Base-by-base conservation (phyloP, 1,140 invertebrate species). In the Subanguina moxae region DNA sequence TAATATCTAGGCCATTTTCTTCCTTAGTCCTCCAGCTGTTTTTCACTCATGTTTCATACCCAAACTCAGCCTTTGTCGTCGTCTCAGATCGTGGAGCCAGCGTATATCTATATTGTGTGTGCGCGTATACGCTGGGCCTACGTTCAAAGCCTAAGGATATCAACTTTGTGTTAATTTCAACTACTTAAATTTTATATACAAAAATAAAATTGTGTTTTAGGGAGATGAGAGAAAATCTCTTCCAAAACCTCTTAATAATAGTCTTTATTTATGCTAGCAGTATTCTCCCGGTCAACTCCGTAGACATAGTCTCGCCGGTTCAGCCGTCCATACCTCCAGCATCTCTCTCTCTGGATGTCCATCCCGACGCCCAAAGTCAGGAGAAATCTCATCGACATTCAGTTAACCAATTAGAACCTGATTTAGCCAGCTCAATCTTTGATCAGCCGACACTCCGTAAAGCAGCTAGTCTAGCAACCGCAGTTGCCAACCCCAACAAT, bases 361-460 rank as follows among this genome's bases (percentile, higher is more conserved):
- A 38, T 11, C 32, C 32, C 3, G 48, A 52, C 8, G 48, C 23
- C 17, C n/a, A 19, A 52, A 15, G 3, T 8, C 48, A 52, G 48
- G 48, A 52, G 23, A 52, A 52, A 15, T 52, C 48, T 25, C 48
- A 52, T 25, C n/a, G 48, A 15, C 48, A 52, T 52, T 25, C 48
- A 21, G 48, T 21, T 21, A 52, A 19, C 23, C 48, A 52, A 25
- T 25, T 52, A 8, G 48, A 52, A 15, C 48, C 48, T 7, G 48
- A 52, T 52, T 52, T 52, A 15, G 48, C 48, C 48, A 52, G 48
- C 23, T 52, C 48, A 7, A 52, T 52, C 23, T 52, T 52, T 52
- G 48, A 52, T 5, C 1, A 3, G 3, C n/a, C 48, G 17, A 15
- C 48, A 52, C n/a, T 8, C 3, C 48, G 48, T 52, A 21, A 25